These are phyloP conservation scores for Poliocrania exsul DNA, from an alignment of 2,797 vertebrate species.

Conservation along the genomic window DNA sequence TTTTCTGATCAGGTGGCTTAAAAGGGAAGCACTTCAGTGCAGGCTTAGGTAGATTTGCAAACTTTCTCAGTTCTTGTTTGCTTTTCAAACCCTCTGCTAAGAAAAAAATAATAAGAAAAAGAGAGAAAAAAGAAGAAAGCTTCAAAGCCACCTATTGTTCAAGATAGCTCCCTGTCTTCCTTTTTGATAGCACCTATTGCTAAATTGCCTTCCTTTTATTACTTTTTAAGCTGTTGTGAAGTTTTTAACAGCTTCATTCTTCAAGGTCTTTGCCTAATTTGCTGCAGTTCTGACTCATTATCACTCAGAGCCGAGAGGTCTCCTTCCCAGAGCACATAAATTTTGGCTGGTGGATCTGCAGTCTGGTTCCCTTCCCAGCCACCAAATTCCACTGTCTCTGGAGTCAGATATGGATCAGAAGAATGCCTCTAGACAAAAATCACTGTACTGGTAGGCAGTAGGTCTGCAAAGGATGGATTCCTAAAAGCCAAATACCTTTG, in stretches of 20 bases:
- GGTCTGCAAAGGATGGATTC: not conserved
- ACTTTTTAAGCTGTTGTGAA: slow-evolving; percentile 18
- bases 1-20: not conserved
- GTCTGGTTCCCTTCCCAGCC: not conserved
- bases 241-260: slow-evolving; percentile 34
- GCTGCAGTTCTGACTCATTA: slow-evolving; percentile 12
- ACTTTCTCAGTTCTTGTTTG: not conserved
- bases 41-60: not conserved
- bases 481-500: not conserved
- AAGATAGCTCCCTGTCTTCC: not conserved
- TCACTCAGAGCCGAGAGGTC: not conserved
- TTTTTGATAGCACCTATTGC: slow-evolving; percentile 7
- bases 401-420: not conserved
- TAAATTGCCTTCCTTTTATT: slow-evolving; percentile 48
- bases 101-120: not conserved
- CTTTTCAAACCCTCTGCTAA: not conserved
- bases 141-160: slow-evolving; percentile 21
- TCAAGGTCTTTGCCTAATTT: slow-evolving; percentile 43
- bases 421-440: not conserved
- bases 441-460: not conserved
- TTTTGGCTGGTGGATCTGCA: not conserved
- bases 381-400: not conserved
- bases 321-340: not conserved
- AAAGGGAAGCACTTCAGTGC: not conserved
- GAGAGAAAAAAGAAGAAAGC: not conserved